These are phyloP conservation scores for Drosophila kokeensis DNA, from an alignment of 2,888 invertebrate species.

Conservation along the genomic window DNA sequence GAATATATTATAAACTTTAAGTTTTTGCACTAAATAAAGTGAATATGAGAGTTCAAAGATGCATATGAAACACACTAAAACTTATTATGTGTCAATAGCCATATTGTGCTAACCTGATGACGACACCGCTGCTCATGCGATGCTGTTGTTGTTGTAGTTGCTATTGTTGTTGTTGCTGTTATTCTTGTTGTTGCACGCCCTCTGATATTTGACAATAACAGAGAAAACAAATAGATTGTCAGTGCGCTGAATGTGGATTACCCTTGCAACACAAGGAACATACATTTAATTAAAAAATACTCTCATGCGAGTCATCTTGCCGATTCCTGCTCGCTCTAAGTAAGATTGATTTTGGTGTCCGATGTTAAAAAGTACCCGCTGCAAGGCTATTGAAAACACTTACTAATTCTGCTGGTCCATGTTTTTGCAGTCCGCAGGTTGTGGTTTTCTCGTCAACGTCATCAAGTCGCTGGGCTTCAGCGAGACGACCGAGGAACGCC, in stretches of 20 bases:
- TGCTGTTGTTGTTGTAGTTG: conserved; percentile 15
- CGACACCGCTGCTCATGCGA: conserved; percentile 51
- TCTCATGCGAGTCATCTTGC: not conserved
- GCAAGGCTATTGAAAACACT: not conserved
- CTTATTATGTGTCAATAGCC: not conserved
- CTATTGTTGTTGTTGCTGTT: conserved; percentile 26
- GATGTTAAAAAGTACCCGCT: not conserved
- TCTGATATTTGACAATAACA: conserved; percentile 44
- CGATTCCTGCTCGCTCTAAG: not conserved
- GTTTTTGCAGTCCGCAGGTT: conserved; percentile 89
- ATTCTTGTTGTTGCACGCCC: conserved; percentile 62
- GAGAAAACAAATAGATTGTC: conserved; percentile 11
- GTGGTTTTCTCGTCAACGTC: conserved; percentile 94
- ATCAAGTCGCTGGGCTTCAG: conserved; percentile 97
- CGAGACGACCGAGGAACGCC: conserved; percentile 96
- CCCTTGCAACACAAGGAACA: not conserved
- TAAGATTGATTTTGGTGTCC: not conserved
- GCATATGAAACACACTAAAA: not conserved
- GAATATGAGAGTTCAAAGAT: not conserved
- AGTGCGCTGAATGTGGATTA: not conserved
- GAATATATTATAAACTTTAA: conserved; percentile 3
- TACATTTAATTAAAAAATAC: not conserved
- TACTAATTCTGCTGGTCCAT: conserved; percentile 1
- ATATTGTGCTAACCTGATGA: conserved; percentile 50
- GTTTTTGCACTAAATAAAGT: not conserved